Conservation (phyloP, 2,113 vertebrate genomes). For the Cnemophilus loriae region DNA sequence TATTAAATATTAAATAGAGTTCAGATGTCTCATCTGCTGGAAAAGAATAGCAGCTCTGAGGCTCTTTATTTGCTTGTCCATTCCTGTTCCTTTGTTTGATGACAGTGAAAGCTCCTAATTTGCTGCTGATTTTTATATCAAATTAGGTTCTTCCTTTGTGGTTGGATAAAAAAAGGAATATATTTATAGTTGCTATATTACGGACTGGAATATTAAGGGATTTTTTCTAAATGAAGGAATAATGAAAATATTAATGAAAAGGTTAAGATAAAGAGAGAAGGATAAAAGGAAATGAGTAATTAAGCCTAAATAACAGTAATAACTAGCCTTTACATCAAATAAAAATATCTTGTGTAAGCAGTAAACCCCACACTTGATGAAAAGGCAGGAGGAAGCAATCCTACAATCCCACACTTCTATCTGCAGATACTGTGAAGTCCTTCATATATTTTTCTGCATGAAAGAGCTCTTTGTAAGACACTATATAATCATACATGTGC, state of each 20-base stretch:
- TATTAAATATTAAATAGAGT: not conserved
- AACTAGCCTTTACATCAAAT: not conserved
- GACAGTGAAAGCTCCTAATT: not conserved
- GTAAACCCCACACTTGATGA: not conserved
- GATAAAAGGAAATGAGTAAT: not conserved
- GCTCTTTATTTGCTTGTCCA: not conserved
- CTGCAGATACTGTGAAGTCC: not conserved
- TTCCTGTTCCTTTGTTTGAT: not conserved
- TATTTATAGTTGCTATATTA: not conserved
- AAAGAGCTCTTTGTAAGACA: not conserved
- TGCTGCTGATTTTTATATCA: not conserved
- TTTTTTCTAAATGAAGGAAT: not conserved
- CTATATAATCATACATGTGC: not conserved
- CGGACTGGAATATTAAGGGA: not conserved
- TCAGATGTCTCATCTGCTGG: not conserved
- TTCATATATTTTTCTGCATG: not conserved
- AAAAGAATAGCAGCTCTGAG: not conserved
- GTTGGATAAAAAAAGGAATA: not conserved
- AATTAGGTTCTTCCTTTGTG: not conserved
- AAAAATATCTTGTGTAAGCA: not conserved
- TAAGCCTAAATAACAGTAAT: not conserved
- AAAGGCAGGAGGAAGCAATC: not conserved
- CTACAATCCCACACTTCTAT: not conserved
- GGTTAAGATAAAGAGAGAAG: not conserved
- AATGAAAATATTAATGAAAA: not conserved